Evolutionary conservation across 1,140 invertebrate genomes (phyloP), one percentile per base, ranked within the genome.

Genomic region (Zaprionus tsacasi): DNA sequence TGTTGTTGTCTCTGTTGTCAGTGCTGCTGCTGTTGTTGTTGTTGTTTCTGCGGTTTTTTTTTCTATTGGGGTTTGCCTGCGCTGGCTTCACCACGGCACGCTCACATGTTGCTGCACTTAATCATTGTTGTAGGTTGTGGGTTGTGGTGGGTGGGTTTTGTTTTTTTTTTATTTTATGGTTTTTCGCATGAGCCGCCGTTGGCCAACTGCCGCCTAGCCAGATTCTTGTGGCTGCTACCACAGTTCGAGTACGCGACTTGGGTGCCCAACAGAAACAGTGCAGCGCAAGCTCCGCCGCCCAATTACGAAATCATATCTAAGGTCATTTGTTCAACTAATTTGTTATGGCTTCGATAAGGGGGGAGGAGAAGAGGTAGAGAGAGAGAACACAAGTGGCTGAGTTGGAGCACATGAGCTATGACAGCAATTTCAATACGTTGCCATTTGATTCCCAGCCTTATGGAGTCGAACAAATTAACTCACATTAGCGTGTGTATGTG

Each of bases 291-390:
- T n/a, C n/a, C 82, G 70, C 72, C 77, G 70, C 70, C 83, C 83
- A 83, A 81, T 88, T 88, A 83, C 83, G 83, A 88, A 88, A 88
- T 88, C 83, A 89, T 88, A 89, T 88, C 83, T 88, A 88, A 88
- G 83, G 83, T 88, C 83, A 89, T 88, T 89, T 88, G 83, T 88
- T 81, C 66, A 57, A 69, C 83, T 88, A 89, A 88, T 88, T 88
- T 89, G 75, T 67, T 57, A 67, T 45, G 69, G 65, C 55, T 63
- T 64, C 61, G 45, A 55, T 65, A 56, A 63, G 12, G 13, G 35
- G 13, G 10, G 6, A 11, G 38, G 13, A 15, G 13, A 10, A 1
- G 50, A 33, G 30, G 30, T 33, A 4, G 3, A 3, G 33, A 10
- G 7, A 7, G 43, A 40, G 38, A 40, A 2, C 21, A 21, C 21